A percentile compares a stretch with the other conserved stretches of the same genome.
Evolutionary conservation across 2,888 invertebrate genomes (phyloP).

Genomic region (Tuberolachnus salignus): DNA sequence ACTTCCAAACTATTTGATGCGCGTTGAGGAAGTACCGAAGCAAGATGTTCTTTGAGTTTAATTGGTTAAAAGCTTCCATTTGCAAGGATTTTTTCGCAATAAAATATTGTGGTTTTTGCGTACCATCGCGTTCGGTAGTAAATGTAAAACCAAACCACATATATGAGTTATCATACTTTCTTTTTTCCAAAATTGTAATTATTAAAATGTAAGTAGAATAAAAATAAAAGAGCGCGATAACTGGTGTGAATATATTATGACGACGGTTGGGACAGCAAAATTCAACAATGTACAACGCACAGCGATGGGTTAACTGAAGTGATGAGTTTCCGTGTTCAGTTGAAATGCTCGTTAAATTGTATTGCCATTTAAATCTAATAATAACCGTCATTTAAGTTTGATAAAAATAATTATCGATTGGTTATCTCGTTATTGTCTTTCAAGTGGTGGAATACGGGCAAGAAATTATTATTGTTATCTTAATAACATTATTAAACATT

Average conservation of each 20-base stretch:
- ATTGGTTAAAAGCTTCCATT: slow-evolving; percentile 5
- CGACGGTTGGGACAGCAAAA: no score
- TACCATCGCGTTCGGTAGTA: neutral
- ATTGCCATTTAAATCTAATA: neutral
- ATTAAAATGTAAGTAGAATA: neutral
- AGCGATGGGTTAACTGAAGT: neutral
- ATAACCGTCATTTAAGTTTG: neutral
- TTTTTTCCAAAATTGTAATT: neutral
- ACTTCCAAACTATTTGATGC: neutral
- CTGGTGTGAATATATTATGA: neutral
- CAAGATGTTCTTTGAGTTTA: neutral
- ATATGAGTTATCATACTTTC: neutral
- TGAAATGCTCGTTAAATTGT: neutral
- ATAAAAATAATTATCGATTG: neutral
- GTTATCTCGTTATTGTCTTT: neutral
- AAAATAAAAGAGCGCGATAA: neutral
- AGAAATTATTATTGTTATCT: neutral
- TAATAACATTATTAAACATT: neutral
- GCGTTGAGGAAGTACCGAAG: slow-evolving; percentile 15
- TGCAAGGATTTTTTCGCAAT: slow-evolving; percentile 10
- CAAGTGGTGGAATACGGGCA: no score
- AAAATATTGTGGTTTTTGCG: neutral
- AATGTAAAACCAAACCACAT: neutral
- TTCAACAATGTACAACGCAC: neutral
- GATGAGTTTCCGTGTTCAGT: neutral